phyloP scores from a whole-genome alignment of 1,140 invertebrate genomes.

The Ditylenchus dipsaci region DNA sequence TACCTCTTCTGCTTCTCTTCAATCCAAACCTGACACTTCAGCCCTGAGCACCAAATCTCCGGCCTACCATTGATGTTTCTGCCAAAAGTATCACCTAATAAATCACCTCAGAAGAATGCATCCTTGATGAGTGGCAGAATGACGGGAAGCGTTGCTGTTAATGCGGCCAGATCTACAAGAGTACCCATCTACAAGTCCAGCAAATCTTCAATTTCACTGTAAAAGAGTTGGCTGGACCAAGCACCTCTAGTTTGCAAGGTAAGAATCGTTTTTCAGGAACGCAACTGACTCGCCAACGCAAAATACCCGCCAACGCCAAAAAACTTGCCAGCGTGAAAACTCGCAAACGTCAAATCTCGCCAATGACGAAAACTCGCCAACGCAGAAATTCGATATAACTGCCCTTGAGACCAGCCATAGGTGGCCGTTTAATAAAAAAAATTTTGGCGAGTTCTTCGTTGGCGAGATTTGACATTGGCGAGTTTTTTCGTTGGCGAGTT shows the following conservation, averaged over 20 bases:
- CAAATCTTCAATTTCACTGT: neutral
- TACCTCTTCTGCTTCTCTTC: neutral
- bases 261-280: too few species aligned
- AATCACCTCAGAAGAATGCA: neutral
- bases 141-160: neutral
- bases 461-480: neutral
- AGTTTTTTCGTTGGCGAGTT: neutral
- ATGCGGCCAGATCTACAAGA: neutral
- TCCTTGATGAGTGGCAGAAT: neutral
- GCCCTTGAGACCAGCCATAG: too few species aligned
- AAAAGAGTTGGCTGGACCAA: neutral
- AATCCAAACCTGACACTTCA: neutral
- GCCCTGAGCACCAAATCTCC: neutral
- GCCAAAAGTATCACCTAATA: neutral
- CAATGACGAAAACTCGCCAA: too few species aligned
- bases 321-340: too few species aligned
- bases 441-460: too few species aligned
- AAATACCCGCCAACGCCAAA: too few species aligned
- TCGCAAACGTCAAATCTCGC: too few species aligned
- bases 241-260: too few species aligned
- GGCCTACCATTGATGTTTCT: neutral
- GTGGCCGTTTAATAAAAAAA: neutral
- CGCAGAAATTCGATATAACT: too few species aligned
- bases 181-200: neutral
- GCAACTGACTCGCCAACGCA: too few species aligned